Evolutionary conservation across 2,113 vertebrate species (phyloP).

Genomic region (Campylomormyrus numenius): DNA sequence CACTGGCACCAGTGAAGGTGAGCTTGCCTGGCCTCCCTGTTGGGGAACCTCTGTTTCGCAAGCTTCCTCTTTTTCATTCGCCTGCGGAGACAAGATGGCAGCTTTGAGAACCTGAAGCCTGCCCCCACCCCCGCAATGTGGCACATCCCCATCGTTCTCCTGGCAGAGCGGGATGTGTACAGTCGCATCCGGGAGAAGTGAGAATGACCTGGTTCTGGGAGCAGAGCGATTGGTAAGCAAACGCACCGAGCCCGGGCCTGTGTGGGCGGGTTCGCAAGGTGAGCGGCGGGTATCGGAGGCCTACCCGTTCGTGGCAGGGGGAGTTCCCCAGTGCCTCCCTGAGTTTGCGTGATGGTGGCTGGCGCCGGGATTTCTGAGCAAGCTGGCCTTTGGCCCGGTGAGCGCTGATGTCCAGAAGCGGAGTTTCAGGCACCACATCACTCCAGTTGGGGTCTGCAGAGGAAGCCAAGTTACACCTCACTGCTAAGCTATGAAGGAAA

Average conservation of each 20-base stretch:
- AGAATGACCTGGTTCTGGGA: neutral
- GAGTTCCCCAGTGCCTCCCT: constrained; percentile 62
- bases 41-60: constrained; percentile 35
- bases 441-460: constrained; percentile 47
- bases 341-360: constrained; percentile 77
- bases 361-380: constrained; percentile 76
- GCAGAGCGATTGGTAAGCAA: neutral
- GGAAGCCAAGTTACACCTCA: neutral
- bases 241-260: neutral
- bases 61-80: constrained; percentile 44
- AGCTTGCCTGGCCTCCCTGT: constrained; percentile 43
- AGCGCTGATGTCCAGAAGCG: constrained; percentile 75
- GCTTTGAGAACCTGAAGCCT: neutral
- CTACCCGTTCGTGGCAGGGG: constrained; percentile 43
- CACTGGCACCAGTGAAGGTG: constrained; percentile 31
- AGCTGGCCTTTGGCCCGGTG: constrained; percentile 79
- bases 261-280: neutral
- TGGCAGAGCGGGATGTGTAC: neutral
- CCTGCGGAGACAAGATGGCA: constrained; percentile 31
- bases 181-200: neutral
- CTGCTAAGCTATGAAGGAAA: neutral
- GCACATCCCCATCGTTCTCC: neutral
- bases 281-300: neutral
- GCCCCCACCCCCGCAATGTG: neutral
- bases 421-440: constrained; percentile 63